Conservation (phyloP, 2,797 vertebrate genomes). For the Diglossa cyanea region DNA sequence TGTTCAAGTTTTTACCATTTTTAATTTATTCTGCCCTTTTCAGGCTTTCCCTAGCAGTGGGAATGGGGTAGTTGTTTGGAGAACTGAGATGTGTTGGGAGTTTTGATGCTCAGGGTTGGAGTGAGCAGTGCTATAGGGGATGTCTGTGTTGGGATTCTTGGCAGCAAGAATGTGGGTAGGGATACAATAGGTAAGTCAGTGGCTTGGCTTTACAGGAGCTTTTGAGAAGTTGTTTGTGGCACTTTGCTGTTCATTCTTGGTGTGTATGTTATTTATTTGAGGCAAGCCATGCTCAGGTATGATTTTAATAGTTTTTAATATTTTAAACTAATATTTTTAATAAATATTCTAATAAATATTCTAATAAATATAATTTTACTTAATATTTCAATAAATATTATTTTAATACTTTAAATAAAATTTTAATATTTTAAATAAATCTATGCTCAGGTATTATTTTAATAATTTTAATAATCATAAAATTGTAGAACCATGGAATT, state of each 20-base stretch:
- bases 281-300: background rate
- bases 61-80: background rate
- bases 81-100: background rate
- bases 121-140: fast-evolving
- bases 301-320: background rate
- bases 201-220: background rate
- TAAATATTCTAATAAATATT: no score
- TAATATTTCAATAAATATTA: no score
- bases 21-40: background rate
- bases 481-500: background rate
- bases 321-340: no score
- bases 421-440: background rate
- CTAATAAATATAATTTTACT: no score
- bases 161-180: background rate
- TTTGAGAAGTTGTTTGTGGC: background rate
- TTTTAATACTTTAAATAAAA: no score
- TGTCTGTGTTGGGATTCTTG: background rate
- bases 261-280: background rate
- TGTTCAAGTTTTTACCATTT: background rate
- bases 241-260: background rate
- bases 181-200: background rate
- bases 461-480: background rate
- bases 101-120: background rate
- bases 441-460: background rate
- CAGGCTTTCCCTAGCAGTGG: background rate